Percentiles rank a stretch among this genome's conserved stretches.
phyloP scores from a whole-genome alignment of 2,888 invertebrate species.

The Nezara viridula region DNA sequence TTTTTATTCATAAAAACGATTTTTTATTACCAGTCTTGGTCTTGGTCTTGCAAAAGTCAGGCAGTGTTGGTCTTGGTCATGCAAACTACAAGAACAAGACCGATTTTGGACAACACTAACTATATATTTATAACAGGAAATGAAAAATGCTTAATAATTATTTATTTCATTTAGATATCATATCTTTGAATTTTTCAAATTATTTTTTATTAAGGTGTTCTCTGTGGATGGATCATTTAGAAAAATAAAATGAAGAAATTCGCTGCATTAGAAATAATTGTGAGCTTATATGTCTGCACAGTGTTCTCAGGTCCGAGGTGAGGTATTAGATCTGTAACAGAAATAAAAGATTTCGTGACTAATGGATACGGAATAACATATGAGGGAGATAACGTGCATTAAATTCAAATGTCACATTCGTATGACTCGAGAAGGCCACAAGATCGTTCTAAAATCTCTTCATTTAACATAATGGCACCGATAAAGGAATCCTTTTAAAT shows the following conservation, averaged over 20 bases:
- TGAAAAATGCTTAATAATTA: no score
- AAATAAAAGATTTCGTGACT: constrained; percentile 10
- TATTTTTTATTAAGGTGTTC: not conserved
- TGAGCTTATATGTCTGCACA: not conserved
- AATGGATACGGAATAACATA: not conserved
- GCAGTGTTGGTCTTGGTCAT: no score
- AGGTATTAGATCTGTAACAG: not conserved
- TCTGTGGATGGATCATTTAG: not conserved
- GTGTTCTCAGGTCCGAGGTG: not conserved
- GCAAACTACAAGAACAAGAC: no score
- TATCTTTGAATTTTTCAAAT: no score
- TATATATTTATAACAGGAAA: no score
- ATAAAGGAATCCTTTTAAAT: constrained; percentile 18
- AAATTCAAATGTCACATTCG: constrained; percentile 15
- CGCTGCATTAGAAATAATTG: not conserved
- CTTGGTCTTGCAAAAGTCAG: no score
- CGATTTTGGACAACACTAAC: no score
- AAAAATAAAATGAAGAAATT: no score
- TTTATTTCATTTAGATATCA: no score
- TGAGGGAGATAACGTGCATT: not conserved
- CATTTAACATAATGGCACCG: constrained; percentile 24
- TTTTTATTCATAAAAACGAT: no score
- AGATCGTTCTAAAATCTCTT: constrained; percentile 6
- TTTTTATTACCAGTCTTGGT: no score
- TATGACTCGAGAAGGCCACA: constrained; percentile 7